Base-by-base conservation (phyloP, 1,140 invertebrate species). In the Pogonognathellus flavescens region DNA sequence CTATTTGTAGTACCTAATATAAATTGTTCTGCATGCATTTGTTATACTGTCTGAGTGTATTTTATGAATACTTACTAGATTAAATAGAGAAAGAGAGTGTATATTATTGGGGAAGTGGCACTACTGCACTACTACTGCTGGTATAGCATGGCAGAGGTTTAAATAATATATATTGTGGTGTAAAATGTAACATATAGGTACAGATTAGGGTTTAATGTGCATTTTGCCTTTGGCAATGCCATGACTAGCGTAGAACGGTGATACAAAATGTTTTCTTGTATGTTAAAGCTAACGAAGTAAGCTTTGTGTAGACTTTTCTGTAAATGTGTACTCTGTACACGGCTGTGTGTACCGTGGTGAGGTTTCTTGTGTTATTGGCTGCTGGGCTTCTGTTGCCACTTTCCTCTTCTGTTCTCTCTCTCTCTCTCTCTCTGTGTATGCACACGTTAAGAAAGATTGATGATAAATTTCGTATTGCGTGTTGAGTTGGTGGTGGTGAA, bases 381-480 rank as follows among this genome's bases (percentile, higher is more conserved):
- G 31, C 31, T 41, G 31, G 31, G 31, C 31, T 41, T 41, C 2
- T 41, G 31, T 25, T 20, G 25, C 62, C 62, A 66, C 62, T 50
- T 76, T 76, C 31, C 31, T 50, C 25, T n/a, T 41, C 31, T 41
- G 31, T 41, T 41, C n/a, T n/a, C n/a, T n/a, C n/a, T 72, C 25
- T 72, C 59, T n/a, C 59, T 62, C 20, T 62, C 59, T 18, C 66
- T 41, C 70, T 50, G 62, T 41, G 31, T 41, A 41, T 57, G 53
- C n/a, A 57, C 41, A 76, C 31, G 70, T 76, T 76, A 76, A 76
- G 70, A 76, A 76, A 76, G 70, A 76, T 76, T 76, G 70, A 76
- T 76, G 70, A 76, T 76, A 76, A 76, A 76, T 76, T 76, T 49
- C 41, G 25, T 76, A 76, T 76, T 76, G 70, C 70, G 70, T 76